These are phyloP conservation scores for Amiota minor DNA, from an alignment of 2,888 invertebrate genomes.

Conservation along the genomic window DNA sequence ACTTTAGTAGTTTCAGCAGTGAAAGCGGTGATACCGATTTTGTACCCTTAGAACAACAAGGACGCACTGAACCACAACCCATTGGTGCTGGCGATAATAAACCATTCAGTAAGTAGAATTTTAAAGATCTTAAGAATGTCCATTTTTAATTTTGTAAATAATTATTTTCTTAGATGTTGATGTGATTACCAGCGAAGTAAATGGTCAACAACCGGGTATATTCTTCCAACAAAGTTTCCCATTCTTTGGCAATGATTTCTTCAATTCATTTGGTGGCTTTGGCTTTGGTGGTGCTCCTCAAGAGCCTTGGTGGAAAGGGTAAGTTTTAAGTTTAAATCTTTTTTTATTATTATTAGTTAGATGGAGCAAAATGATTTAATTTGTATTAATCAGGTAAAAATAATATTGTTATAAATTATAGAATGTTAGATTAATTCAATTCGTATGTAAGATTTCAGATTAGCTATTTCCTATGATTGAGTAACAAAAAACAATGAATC, in stretches of 20 bases:
- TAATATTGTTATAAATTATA: too few relatives aligned
- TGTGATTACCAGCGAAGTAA: slow-evolving; percentile 65
- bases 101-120: slow-evolving; percentile 64
- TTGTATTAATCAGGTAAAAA: too few relatives aligned
- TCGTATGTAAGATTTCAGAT: too few relatives aligned
- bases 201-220: slow-evolving; percentile 59
- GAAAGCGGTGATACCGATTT: slow-evolving; percentile 63
- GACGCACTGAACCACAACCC: slow-evolving; percentile 49
- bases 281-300: slow-evolving; percentile 64
- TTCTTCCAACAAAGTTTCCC: slow-evolving; percentile 71
- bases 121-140: not conserved
- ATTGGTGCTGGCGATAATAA: slow-evolving; percentile 50
- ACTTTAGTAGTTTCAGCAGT: slow-evolving; percentile 56
- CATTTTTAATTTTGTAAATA: not conserved
- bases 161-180: slow-evolving; percentile 61
- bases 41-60: slow-evolving; percentile 63
- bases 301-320: slow-evolving; percentile 73
- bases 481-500: too few relatives aligned
- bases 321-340: too few relatives aligned
- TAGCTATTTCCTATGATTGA: too few relatives aligned
- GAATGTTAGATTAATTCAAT: too few relatives aligned
- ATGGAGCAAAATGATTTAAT: too few relatives aligned
- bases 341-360: too few relatives aligned
- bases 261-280: slow-evolving; percentile 70
- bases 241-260: slow-evolving; percentile 71